Evolutionary conservation across 2,888 invertebrate genomes (phyloP).

Genomic region (Drosophila demipolita): DNA sequence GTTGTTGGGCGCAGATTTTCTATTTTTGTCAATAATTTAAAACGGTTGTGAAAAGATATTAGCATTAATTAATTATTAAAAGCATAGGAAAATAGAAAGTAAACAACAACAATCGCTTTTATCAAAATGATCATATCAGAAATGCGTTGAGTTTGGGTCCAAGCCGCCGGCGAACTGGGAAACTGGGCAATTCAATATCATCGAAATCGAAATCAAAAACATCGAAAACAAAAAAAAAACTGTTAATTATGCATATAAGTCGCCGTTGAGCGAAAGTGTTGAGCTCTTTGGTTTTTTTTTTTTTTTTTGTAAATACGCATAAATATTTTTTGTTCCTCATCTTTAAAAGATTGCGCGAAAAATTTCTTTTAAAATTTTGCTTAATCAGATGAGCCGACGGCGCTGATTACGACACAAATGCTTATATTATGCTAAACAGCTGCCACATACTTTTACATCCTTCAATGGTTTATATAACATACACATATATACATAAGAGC

Average conservation of each 20-base stretch:
- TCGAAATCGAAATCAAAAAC: constrained; percentile 36
- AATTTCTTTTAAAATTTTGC: constrained; percentile 45
- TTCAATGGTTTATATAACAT: constrained; percentile 68
- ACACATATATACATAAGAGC: constrained; percentile 6
- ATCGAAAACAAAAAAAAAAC: constrained; percentile 22
- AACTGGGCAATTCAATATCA: constrained; percentile 22
- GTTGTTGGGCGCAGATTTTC: constrained; percentile 58
- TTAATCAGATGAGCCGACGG: constrained; percentile 6
- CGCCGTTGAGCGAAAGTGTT: constrained; percentile 64
- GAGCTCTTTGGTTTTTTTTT: constrained; percentile 1
- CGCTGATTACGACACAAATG: constrained; percentile 62
- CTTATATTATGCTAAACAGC: constrained; percentile 64
- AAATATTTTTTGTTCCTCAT: constrained; percentile 16
- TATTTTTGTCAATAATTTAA: constrained; percentile 80
- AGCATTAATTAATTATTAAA: constrained; percentile 83
- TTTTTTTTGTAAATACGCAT: constrained; percentile 3
- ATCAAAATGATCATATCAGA: constrained; percentile 52
- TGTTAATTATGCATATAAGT: constrained; percentile 67
- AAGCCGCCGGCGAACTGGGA: not conserved
- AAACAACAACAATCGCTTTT: constrained; percentile 27
- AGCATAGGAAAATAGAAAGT: constrained; percentile 82
- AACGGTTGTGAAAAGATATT: constrained; percentile 82
- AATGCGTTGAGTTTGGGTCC: constrained; percentile 13
- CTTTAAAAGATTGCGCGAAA: constrained; percentile 38
- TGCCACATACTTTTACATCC: constrained; percentile 56